phyloP scores from a whole-genome alignment of 2,113 vertebrate genomes.

The Nothobranchius kuhntae region DNA sequence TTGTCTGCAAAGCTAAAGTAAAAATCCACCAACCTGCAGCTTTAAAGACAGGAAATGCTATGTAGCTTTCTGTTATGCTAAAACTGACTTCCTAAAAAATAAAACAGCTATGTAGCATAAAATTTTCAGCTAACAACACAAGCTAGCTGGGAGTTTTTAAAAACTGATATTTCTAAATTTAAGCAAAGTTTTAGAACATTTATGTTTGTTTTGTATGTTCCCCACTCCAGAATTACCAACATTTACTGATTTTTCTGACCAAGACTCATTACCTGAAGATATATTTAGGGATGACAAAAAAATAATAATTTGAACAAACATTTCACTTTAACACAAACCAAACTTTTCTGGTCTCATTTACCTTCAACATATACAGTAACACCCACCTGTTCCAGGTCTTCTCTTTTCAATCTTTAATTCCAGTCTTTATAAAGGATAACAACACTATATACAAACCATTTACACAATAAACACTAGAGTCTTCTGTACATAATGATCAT shows the following conservation, averaged over 20 bases:
- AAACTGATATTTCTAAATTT: not conserved
- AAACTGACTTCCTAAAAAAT: too few species aligned
- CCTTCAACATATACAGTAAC: slow-evolving; percentile 44
- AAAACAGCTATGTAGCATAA: not conserved
- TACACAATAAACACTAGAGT: slow-evolving; percentile 58
- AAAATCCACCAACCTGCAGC: too few species aligned
- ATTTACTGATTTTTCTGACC: not conserved
- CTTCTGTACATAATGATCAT: slow-evolving; percentile 56
- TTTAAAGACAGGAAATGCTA: too few species aligned
- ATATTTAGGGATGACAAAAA: not conserved
- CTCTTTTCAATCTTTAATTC: slow-evolving; percentile 31
- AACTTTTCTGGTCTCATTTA: slow-evolving; percentile 1
- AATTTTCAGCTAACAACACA: not conserved
- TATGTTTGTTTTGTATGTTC: not conserved
- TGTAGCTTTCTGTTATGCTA: too few species aligned
- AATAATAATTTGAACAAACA: not conserved
- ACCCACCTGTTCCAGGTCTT: not conserved
- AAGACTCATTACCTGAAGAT: not conserved
- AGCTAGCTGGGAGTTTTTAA: not conserved
- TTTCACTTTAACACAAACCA: slow-evolving; percentile 4
- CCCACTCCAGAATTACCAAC: not conserved
- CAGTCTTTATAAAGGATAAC: slow-evolving; percentile 29
- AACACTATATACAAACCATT: slow-evolving; percentile 52
- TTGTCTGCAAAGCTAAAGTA: too few species aligned
- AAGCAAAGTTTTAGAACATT: too few species aligned